Percentiles rank a stretch among this genome's conserved stretches.
phyloP scores from a whole-genome alignment of 2,888 invertebrate genomes.

The Dioctria linearis region DNA sequence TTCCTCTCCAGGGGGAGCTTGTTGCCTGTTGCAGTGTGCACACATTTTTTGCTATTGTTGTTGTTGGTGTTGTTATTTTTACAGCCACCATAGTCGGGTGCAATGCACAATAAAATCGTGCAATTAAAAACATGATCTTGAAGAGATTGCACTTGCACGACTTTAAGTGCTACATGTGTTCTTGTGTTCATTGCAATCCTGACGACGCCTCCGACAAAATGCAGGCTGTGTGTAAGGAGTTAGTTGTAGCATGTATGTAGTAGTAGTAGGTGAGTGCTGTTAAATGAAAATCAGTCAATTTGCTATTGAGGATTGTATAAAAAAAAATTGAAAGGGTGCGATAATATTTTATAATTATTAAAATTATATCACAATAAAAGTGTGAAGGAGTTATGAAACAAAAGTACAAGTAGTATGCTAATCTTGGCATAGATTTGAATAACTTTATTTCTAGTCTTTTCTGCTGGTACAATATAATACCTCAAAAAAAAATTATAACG shows the following conservation, averaged over 20 bases:
- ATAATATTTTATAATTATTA: no score
- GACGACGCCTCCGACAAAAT: conserved; percentile 44
- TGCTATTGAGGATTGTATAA: neutral
- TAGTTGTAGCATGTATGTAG: neutral
- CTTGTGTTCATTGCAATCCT: conserved; percentile 44
- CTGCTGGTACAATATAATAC: no score
- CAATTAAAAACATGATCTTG: conserved; percentile 59
- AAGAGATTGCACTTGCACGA: conserved; percentile 58
- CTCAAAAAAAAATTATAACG: no score
- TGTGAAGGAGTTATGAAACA: no score
- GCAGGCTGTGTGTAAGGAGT: neutral
- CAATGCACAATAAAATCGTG: conserved; percentile 58
- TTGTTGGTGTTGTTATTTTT: no score
- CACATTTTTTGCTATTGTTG: conserved; percentile 9
- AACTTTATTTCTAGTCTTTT: no score
- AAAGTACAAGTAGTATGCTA: no score
- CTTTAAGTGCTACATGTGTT: conserved; percentile 56
- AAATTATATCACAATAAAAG: no score
- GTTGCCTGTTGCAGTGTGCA: conserved; percentile 9
- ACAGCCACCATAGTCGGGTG: conserved; percentile 48
- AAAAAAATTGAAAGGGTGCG: no score
- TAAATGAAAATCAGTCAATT: conserved; percentile 37
- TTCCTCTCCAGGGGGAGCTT: conserved; percentile 5
- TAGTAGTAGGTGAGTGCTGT: conserved; percentile 45
- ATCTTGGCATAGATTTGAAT: no score